Conservation (phyloP, 1,140 invertebrate species). For the Drosophila busckii region DNA sequence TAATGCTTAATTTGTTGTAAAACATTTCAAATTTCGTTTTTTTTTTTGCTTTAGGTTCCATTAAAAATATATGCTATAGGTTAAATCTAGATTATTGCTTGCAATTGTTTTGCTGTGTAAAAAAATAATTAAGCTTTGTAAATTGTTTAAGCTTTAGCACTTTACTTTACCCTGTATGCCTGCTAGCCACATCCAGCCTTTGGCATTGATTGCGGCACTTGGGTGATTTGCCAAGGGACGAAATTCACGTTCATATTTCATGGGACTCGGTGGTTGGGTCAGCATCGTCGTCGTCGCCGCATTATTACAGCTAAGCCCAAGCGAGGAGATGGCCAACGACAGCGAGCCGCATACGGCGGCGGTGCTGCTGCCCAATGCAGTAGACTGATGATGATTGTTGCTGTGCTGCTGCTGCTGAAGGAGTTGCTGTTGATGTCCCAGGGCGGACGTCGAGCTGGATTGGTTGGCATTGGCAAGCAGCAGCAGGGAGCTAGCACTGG, state of each 20-base stretch:
- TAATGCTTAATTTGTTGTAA: too few species aligned
- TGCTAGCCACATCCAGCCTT: slow-evolving; percentile 90
- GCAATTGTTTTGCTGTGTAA: too few species aligned
- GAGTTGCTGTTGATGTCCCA: slow-evolving; percentile 2
- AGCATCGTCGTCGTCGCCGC: slow-evolving; percentile 30
- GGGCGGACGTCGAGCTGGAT: slow-evolving; percentile 40
- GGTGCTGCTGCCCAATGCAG: slow-evolving; percentile 62
- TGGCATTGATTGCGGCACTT: slow-evolving; percentile 82
- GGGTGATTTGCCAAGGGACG: slow-evolving; percentile 78
- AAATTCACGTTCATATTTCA: slow-evolving; percentile 75
- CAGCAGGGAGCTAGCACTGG: slow-evolving; percentile 27
- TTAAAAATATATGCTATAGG: too few species aligned
- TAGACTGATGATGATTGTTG: slow-evolving; percentile 22
- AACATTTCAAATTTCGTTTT: too few species aligned
- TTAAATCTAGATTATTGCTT: too few species aligned
- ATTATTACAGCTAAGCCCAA: slow-evolving; percentile 53
- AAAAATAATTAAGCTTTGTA: too few species aligned
- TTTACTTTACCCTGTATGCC: slow-evolving; percentile 85
- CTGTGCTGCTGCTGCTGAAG: slow-evolving; percentile 13
- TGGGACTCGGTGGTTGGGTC: slow-evolving; percentile 72
- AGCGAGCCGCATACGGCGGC: slow-evolving; percentile 75
- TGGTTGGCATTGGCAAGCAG: slow-evolving; percentile 32
- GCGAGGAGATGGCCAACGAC: slow-evolving; percentile 74
- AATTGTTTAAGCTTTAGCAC: too few species aligned
- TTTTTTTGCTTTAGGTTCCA: too few species aligned